Conservation (phyloP, 2,888 invertebrate species). For the Drosophila vallismaia region DNA sequence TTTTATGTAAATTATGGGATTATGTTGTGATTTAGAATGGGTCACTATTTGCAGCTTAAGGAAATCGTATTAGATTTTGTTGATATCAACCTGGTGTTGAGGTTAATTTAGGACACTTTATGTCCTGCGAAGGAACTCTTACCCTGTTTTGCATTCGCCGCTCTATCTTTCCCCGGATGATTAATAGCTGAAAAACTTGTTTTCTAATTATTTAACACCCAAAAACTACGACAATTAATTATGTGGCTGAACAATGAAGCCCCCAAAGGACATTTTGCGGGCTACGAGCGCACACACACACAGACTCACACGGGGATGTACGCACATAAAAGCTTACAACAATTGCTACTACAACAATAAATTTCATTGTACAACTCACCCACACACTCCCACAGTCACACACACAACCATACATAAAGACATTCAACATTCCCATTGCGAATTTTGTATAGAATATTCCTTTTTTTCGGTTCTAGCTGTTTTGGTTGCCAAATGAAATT, state of each 20-base stretch:
- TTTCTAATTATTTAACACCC: slow-evolving; percentile 80
- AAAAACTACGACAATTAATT: slow-evolving; percentile 80
- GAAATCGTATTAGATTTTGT: slow-evolving; percentile 16
- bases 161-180: slow-evolving; percentile 58
- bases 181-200: slow-evolving; percentile 77
- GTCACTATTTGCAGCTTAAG: slow-evolving; percentile 59
- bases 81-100: slow-evolving; percentile 45
- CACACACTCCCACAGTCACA: slow-evolving; percentile 30
- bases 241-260: slow-evolving; percentile 77
- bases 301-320: slow-evolving; percentile 12
- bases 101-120: slow-evolving; percentile 27
- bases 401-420: slow-evolving; percentile 20
- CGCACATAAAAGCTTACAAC: slow-evolving; percentile 54
- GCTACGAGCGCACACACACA: slow-evolving; percentile 43
- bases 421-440: slow-evolving; percentile 47
- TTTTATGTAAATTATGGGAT: slow-evolving; percentile 80
- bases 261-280: slow-evolving; percentile 65
- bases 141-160: slow-evolving; percentile 5
- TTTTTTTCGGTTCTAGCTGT: slow-evolving; percentile 34
- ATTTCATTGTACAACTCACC: slow-evolving; percentile 69
- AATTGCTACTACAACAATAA: slow-evolving; percentile 73
- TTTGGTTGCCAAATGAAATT: slow-evolving; percentile 63
- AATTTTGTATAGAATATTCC: slow-evolving; percentile 51
- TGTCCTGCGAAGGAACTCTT: slow-evolving; percentile 38
- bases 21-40: slow-evolving; percentile 73